phyloP scores from a whole-genome alignment of 1,140 invertebrate species.

The Cheumatopsyche charites region DNA sequence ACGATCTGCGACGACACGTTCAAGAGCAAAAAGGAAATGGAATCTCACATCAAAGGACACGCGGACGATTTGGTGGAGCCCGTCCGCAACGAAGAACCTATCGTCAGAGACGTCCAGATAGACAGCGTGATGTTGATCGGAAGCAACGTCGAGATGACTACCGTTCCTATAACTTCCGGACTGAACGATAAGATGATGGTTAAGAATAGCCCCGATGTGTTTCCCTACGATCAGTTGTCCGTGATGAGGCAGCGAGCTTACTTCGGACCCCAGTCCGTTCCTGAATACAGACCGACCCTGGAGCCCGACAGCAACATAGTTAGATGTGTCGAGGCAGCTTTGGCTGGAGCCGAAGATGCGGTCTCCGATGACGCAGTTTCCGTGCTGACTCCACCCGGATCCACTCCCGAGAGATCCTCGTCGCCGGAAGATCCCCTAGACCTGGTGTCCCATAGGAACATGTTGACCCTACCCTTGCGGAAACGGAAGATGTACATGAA shows the following conservation, averaged over 20 bases:
- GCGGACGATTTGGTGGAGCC: slow-evolving; percentile 66
- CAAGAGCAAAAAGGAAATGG: slow-evolving; percentile 87
- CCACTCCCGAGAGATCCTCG: slow-evolving; percentile 65
- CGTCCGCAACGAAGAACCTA: slow-evolving; percentile 52
- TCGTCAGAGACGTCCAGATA: slow-evolving; percentile 51
- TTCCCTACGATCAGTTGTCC: slow-evolving; percentile 26
- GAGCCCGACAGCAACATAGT: slow-evolving; percentile 68
- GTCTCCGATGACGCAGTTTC: slow-evolving; percentile 59
- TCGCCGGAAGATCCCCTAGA: slow-evolving; percentile 65
- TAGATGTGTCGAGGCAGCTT: slow-evolving; percentile 72
- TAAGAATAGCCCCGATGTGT: slow-evolving; percentile 51
- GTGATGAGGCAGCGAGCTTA: slow-evolving; percentile 51
- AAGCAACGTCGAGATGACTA: slow-evolving; percentile 50
- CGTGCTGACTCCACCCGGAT: slow-evolving; percentile 62
- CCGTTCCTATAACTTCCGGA: slow-evolving; percentile 47
- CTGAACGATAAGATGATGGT: slow-evolving; percentile 41
- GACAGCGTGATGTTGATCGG: slow-evolving; percentile 46
- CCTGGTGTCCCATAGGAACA: slow-evolving; percentile 60
- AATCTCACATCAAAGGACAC: slow-evolving; percentile 88
- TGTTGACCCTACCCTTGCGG: slow-evolving; percentile 73
- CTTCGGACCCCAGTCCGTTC: slow-evolving; percentile 41
- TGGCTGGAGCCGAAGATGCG: slow-evolving; percentile 65
- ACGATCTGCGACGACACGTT: slow-evolving; percentile 89
- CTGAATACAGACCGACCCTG: slow-evolving; percentile 53
- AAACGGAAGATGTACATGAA: slow-evolving; percentile 82